Conservation (phyloP, 2,797 vertebrate genomes). For the Pangasius mekongensis region DNA sequence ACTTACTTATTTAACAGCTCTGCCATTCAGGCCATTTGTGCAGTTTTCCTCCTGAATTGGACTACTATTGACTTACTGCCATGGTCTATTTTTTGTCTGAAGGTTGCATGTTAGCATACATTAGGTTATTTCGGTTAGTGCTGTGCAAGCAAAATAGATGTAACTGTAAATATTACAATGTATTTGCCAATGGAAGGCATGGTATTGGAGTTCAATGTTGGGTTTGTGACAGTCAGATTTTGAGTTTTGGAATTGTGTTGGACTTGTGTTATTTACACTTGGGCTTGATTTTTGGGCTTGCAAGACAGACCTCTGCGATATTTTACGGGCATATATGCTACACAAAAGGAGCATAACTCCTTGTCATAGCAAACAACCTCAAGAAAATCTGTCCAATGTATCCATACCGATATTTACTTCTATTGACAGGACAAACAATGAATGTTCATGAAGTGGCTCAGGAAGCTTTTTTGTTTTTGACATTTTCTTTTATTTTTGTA, state of each 20-base stretch:
- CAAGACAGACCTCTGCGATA: not conserved
- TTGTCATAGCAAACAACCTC: not conserved
- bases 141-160: not conserved
- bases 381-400: not conserved
- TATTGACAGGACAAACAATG: not conserved
- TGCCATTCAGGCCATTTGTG: not conserved
- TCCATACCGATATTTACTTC: slow-evolving; percentile 1
- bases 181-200: not conserved
- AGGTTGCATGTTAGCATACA: not conserved
- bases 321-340: not conserved
- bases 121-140: not conserved
- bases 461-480: slow-evolving; percentile 9
- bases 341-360: not conserved
- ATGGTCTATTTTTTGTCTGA: not conserved
- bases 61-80: not conserved
- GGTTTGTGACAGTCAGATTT: not conserved
- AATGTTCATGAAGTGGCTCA: not conserved
- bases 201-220: not conserved
- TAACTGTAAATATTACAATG: not conserved
- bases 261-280: not conserved
- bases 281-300: not conserved
- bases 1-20: not conserved
- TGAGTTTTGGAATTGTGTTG: not conserved
- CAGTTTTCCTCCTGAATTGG: not conserved
- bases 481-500: not conserved